Conservation (phyloP, 2,888 invertebrate genomes). For the Tenthredo scrophulariae region DNA sequence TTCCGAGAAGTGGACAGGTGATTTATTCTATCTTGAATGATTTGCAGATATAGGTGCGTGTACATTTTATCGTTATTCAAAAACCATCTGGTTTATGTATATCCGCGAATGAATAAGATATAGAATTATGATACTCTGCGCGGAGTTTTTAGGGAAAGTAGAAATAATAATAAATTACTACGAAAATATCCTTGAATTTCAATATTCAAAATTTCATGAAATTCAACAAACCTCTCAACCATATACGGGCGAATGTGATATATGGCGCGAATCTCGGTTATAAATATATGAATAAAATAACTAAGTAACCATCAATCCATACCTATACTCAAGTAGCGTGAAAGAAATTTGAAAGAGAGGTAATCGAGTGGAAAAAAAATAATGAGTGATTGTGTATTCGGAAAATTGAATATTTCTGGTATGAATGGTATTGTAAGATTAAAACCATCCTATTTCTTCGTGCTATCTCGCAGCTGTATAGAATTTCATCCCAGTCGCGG, state of each 20-base stretch:
- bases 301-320: no score
- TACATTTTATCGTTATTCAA: not conserved
- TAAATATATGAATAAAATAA: not conserved
- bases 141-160: not conserved
- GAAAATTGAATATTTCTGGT: not conserved
- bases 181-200: not conserved
- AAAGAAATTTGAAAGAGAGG: not conserved
- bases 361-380: not conserved
- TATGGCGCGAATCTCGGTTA: not conserved
- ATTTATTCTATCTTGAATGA: slow-evolving; percentile 10
- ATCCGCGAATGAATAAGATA: not conserved
- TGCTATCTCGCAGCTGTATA: not conserved
- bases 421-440: slow-evolving; percentile 4
- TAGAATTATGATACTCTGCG: not conserved
- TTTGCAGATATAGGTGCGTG: not conserved
- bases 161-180: no score
- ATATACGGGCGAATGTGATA: not conserved
- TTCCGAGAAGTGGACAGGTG: not conserved
- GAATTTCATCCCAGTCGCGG: not conserved
- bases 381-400: not conserved
- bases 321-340: not conserved
- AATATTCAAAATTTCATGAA: not conserved
- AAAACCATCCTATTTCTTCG: not conserved
- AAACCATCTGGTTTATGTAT: not conserved
- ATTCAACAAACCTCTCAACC: not conserved